phyloP scores from a whole-genome alignment of 2,888 invertebrate species.

The Sarcophaga carnaria region DNA sequence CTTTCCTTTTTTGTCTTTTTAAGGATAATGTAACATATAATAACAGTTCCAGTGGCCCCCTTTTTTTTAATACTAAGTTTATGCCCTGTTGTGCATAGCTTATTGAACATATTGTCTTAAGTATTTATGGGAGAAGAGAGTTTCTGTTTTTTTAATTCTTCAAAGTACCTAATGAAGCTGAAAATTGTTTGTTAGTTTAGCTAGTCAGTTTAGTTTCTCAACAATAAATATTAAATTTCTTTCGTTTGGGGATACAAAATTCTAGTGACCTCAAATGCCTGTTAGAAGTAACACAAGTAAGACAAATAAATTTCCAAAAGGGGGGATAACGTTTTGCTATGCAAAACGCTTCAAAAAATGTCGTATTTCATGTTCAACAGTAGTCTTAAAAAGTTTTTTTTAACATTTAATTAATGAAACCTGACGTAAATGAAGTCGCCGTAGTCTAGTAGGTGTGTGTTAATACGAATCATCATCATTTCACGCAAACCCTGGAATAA shows the following conservation, averaged over 20 bases:
- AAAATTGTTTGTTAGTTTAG: conserved; percentile 60
- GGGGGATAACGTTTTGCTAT: no score
- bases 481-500: no score
- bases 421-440: no score
- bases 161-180: conserved; percentile 61
- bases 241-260: background rate
- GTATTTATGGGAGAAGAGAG: background rate
- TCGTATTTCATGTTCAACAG: no score
- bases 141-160: background rate
- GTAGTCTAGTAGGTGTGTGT: no score
- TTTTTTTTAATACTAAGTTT: background rate
- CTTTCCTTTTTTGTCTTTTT: background rate
- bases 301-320: no score
- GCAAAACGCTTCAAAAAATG: no score
- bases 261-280: conserved; percentile 40
- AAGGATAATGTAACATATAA: background rate
- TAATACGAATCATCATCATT: no score
- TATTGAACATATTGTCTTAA: background rate
- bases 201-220: background rate
- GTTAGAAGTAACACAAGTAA: no score
- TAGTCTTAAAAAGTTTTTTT: no score
- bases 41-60: background rate
- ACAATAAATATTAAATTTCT: conserved; percentile 38
- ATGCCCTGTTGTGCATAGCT: background rate
- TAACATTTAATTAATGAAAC: no score